Evolutionary conservation across 1,140 invertebrate genomes (phyloP), one percentile per base, ranked within the genome.

Genomic region (Polypedilum pembai): DNA sequence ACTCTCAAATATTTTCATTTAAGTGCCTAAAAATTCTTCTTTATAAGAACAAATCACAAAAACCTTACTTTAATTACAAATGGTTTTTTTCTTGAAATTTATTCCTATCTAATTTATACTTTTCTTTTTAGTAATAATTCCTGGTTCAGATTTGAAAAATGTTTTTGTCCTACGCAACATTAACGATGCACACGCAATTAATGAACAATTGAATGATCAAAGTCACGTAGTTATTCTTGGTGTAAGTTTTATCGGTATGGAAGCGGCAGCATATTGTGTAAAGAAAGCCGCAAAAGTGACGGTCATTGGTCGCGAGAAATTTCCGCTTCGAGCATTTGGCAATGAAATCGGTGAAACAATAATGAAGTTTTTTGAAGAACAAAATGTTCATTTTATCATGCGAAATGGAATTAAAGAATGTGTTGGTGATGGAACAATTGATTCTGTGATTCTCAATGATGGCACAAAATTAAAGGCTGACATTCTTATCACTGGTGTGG

Each of bases 401-500:
- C 83, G 88, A 75, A 87, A 81, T 56, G 86, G 86, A 74, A 88
- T 93, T 66, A 79, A 78, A 0, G 83, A 85, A 78, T 88, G 88
- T 76, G 82, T 86, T 72, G 86, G 87, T 0, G 83, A 90, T 72
- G 87, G 86, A 3, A 82, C 83, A 17, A 81, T 87, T 75, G 84
- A 79, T 8, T 85, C 88, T 74, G 89, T 95, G 2, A 85, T 89
- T 75, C 81, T 98, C 1, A 80, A 79, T 0, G 87, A 93, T 82
- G 92, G 90, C 8, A 84, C 80, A 2, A 82, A 80, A 15, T 76
- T 96, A 73, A 84, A 87, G 20, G 93, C 93, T 63, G 93, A 97
- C 83, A 80, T 97, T 75, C 87, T 89, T 72, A 87, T 98, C 75
- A 82, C 94, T 78, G 95, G 94, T 74, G 89, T 94, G 77, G 95